phyloP scores from a whole-genome alignment of 2,797 vertebrate species.

The Sebastes flavidus region DNA sequence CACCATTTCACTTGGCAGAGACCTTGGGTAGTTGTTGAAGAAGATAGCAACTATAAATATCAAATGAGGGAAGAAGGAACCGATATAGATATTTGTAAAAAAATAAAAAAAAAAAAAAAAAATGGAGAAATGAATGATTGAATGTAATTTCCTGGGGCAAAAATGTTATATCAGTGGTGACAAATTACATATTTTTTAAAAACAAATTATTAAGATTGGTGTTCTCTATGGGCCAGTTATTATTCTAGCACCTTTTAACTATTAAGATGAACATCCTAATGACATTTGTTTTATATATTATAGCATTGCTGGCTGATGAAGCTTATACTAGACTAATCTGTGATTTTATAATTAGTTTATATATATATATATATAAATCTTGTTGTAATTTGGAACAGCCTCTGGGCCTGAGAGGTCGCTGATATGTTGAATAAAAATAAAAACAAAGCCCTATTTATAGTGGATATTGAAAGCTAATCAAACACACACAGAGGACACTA shows the following conservation, averaged over 20 bases:
- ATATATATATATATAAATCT: not conserved
- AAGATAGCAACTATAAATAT: not conserved
- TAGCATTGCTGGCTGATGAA: not conserved
- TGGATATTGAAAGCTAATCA: constrained; percentile 28
- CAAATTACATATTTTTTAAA: not conserved
- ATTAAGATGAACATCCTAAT: not conserved
- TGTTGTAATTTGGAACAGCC: constrained; percentile 34
- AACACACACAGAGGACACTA: not conserved
- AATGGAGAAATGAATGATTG: not conserved
- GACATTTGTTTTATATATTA: not conserved
- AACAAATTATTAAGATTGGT: not conserved
- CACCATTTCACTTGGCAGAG: constrained; percentile 4
- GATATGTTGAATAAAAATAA: constrained; percentile 20
- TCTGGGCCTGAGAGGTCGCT: not conserved
- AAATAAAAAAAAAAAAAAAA: too few relatives aligned
- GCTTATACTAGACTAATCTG: constrained; percentile 13
- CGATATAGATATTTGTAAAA: not conserved
- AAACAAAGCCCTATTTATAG: constrained; percentile 4
- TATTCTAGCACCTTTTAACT: not conserved
- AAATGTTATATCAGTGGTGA: not conserved
- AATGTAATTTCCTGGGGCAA: not conserved
- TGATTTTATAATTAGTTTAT: not conserved
- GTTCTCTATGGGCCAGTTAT: not conserved
- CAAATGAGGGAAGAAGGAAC: not conserved
- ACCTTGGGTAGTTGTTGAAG: not conserved